A percentile compares a stretch with the other conserved stretches of the same genome.
phyloP scores from a whole-genome alignment of 1,140 invertebrate species.

The Druon quercuslanigerum region DNA sequence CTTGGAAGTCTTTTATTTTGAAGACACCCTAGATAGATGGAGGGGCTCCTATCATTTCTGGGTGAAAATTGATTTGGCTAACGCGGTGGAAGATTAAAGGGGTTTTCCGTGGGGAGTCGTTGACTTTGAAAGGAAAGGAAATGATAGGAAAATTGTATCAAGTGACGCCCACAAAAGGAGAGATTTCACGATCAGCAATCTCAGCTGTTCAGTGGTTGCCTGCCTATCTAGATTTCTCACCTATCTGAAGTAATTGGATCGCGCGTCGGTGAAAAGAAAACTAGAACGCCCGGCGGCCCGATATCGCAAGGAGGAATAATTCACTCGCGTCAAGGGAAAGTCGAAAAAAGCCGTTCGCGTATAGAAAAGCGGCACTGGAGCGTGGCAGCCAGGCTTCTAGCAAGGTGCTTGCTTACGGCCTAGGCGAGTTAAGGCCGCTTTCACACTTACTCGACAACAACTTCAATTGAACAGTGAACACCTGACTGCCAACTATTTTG shows the following conservation, averaged over 20 bases:
- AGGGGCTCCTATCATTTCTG: background rate
- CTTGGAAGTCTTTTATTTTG: too few relatives aligned
- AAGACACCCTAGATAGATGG: too few relatives aligned
- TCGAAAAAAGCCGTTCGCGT: constrained; percentile 23
- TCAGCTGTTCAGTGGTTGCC: constrained; percentile 23
- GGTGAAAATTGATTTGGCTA: background rate
- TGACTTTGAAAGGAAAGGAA: constrained; percentile 15
- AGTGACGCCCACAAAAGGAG: constrained; percentile 16
- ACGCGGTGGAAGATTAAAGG: background rate
- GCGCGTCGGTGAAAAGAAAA: constrained; percentile 23
- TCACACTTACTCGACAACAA: constrained; percentile 25
- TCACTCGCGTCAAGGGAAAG: constrained; percentile 28
- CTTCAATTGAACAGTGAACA: constrained; percentile 21
- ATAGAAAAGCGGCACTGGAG: constrained; percentile 25
- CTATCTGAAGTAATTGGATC: constrained; percentile 16
- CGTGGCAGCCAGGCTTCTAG: background rate
- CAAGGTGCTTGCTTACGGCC: constrained; percentile 14
- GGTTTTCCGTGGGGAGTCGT: background rate
- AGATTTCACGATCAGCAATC: constrained; percentile 16
- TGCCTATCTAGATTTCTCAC: constrained; percentile 20
- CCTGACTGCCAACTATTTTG: constrained; percentile 29
- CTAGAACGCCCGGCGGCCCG: constrained; percentile 4
- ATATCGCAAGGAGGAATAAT: constrained; percentile 24
- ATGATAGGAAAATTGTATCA: constrained; percentile 3
- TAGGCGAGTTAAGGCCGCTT: constrained; percentile 24